A percentile compares a stretch with the other conserved stretches of the same genome.
Evolutionary conservation across 2,797 vertebrate genomes (phyloP).

Genomic region (Coregonus ussuriensis): DNA sequence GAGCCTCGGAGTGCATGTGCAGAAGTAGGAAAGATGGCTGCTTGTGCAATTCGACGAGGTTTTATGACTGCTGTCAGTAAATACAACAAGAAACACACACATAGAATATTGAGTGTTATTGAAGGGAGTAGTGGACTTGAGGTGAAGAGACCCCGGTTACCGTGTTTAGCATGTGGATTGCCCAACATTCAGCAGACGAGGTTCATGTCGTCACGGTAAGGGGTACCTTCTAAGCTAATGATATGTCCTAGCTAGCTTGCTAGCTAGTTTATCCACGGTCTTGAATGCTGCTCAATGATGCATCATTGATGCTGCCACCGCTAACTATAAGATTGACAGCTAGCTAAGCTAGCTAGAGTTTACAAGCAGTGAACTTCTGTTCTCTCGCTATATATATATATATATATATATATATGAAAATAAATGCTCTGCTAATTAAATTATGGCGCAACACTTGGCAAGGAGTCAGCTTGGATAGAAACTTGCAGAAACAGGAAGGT

Average conservation of each 20-base stretch:
- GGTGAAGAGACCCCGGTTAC: slow-evolving; percentile 50
- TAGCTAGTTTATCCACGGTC: slow-evolving; percentile 17
- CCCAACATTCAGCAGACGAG: slow-evolving; percentile 61
- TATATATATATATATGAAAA: background rate
- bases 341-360: too few relatives aligned
- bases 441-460: background rate
- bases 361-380: too few relatives aligned
- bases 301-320: background rate
- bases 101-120: slow-evolving; percentile 60
- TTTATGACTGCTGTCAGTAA: slow-evolving; percentile 69
- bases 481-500: background rate
- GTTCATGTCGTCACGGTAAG: slow-evolving; percentile 82
- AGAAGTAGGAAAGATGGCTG: slow-evolving; percentile 74
- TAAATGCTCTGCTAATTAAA: background rate
- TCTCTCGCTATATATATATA: too few relatives aligned
- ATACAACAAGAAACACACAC: slow-evolving; percentile 70
- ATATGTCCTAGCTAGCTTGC: slow-evolving; percentile 37
- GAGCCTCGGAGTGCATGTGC: slow-evolving; percentile 13
- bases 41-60: slow-evolving; percentile 73
- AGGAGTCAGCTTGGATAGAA: background rate
- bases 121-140: slow-evolving; percentile 61
- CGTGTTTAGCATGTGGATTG: slow-evolving; percentile 67
- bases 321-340: background rate
- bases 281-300: background rate
- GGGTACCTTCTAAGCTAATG: slow-evolving; percentile 39